These are phyloP conservation scores for Noturus placidus DNA, from an alignment of 2,113 vertebrate genomes.

Conservation along the genomic window DNA sequence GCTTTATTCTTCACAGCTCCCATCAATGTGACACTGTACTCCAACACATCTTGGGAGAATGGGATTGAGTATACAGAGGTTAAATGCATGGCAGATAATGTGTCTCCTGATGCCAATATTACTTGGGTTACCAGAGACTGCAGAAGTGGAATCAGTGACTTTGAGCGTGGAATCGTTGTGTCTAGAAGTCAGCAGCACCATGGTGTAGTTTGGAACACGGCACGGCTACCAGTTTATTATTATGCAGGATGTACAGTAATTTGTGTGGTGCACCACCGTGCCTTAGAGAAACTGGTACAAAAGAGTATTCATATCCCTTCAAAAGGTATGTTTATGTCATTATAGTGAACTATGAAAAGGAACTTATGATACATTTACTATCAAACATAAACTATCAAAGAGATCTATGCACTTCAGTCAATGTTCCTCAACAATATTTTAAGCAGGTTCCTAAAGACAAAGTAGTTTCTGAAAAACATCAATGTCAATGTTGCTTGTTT, in stretches of 20 bases:
- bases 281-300: constrained; percentile 51
- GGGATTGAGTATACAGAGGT: constrained; percentile 53
- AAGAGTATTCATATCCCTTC: constrained; percentile 58
- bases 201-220: constrained; percentile 47
- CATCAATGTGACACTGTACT: constrained; percentile 58
- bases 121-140: constrained; percentile 58
- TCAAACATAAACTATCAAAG: background rate
- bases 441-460: background rate
- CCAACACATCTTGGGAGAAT: constrained; percentile 53
- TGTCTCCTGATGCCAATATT: constrained; percentile 55
- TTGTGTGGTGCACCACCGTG: constrained; percentile 63
- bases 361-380: background rate
- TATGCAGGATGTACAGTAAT: constrained; percentile 64
- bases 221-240: constrained; percentile 55
- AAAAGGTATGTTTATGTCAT: constrained; percentile 52
- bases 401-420: background rate
- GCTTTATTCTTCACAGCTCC: constrained; percentile 54
- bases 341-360: background rate
- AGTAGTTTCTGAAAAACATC: background rate
- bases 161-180: constrained; percentile 11
- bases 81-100: constrained; percentile 61
- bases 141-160: constrained; percentile 9
- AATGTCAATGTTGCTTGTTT: background rate
- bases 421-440: background rate
- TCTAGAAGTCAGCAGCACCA: constrained; percentile 45